Base-by-base conservation (phyloP, 1,140 invertebrate genomes). In the Trichomalopsis sarcophagae region DNA sequence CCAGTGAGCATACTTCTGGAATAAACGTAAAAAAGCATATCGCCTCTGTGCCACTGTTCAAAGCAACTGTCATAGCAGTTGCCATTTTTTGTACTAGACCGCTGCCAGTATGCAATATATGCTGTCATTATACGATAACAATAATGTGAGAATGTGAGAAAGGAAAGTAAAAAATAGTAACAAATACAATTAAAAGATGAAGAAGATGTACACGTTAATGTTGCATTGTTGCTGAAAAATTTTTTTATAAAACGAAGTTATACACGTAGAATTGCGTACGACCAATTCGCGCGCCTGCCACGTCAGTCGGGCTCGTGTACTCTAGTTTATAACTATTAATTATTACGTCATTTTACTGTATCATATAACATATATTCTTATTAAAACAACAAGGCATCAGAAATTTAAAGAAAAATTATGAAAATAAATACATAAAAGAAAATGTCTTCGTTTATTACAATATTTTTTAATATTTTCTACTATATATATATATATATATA, bases 191-290 rank as follows among this genome's bases (percentile, higher is more conserved):
- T 1, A 27, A 50, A 27, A n/a, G 1, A 23, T 9, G n/a, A 27
- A 13, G n/a, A 47, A 76, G 47, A 44, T 47, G 23, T 76, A 90
- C 91, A 91, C 89, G 92, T 91, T 91, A 87, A 89, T 89, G 89
- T 91, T 89, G 89, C 89, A 87, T 92, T 91, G 90, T 92, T 91
- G 90, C 91, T 88, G 89, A 89, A 88, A 87, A 90, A 91, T 92
- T 92, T 92, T 92, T 91, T 91, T 92, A 92, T 91, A 90, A 87
- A 91, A 89, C 91, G 89, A 91, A 91, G 75, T 44, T 47, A 21
- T 47, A 76, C 6, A 91, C 86, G 89, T 92, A 92, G 90, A 89
- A 91, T 92, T 91, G 91, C 90, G 89, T 92, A 91, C 91, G 91
- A 92, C 91, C 91, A 92, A 92, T 89, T 89, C 89, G 90, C 89